These are phyloP conservation scores for Chrosomus eos DNA, from an alignment of 2,797 vertebrate species.

Conservation along the genomic window DNA sequence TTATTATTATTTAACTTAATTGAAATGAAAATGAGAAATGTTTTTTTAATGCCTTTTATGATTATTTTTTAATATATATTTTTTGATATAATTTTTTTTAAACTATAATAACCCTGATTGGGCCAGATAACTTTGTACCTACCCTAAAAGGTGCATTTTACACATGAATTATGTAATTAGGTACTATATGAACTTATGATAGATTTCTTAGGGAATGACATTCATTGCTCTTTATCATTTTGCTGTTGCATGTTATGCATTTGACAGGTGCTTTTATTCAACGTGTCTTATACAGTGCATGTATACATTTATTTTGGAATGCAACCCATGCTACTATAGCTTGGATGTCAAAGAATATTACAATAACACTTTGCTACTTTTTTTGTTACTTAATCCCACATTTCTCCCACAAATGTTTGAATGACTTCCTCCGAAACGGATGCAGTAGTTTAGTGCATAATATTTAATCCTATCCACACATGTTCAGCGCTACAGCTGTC, in stretches of 20 bases:
- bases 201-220: background rate
- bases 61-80: no score
- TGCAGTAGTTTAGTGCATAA: background rate
- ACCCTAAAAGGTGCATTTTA: background rate
- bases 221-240: background rate
- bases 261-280: background rate
- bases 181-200: no score
- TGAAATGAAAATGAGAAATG: no score
- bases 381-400: background rate
- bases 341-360: background rate
- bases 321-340: background rate
- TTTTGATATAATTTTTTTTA: no score
- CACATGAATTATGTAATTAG: background rate
- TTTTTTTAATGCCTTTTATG: no score
- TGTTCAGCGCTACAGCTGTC: constrained; percentile 24
- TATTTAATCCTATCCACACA: constrained; percentile 10
- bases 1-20: no score
- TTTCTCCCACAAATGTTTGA: constrained; percentile 8
- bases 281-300: background rate
- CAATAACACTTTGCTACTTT: background rate
- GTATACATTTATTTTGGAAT: background rate
- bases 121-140: no score
- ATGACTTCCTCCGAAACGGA: constrained; percentile 6
- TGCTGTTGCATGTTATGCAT: no score
- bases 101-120: no score